Percentiles rank a stretch among this genome's conserved stretches.
phyloP scores from a whole-genome alignment of 1,140 invertebrate genomes.

The Rhyzopertha dominica region DNA sequence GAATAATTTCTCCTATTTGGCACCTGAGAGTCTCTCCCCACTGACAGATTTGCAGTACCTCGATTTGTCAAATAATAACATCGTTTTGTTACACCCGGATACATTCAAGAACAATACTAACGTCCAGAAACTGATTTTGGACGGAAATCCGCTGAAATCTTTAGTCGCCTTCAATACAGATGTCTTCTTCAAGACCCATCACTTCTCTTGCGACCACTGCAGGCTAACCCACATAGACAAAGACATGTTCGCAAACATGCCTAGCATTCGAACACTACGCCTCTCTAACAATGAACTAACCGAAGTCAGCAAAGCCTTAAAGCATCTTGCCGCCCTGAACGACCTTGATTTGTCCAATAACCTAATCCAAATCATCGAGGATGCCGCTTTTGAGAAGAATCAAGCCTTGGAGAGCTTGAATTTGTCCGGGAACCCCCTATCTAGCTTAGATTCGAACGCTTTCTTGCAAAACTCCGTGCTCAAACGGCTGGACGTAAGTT shows the following conservation, averaged over 20 bases:
- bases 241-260: conserved; percentile 25
- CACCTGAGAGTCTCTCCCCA: conserved; percentile 21
- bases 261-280: conserved; percentile 26
- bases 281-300: conserved; percentile 32
- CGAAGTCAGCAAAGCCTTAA: conserved; percentile 46
- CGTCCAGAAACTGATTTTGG: conserved; percentile 32
- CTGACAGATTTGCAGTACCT: conserved; percentile 32
- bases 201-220: conserved; percentile 39
- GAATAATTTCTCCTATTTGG: conserved; percentile 31
- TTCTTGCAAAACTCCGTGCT: conserved; percentile 56
- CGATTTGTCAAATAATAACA: conserved; percentile 36
- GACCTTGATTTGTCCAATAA: conserved; percentile 68
- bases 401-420: conserved; percentile 58
- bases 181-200: conserved; percentile 24
- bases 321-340: conserved; percentile 45
- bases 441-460: conserved; percentile 57
- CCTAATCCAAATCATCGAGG: conserved; percentile 52
- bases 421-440: conserved; percentile 65
- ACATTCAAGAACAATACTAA: conserved; percentile 29
- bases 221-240: conserved; percentile 23
- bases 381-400: conserved; percentile 57
- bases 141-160: conserved; percentile 33
- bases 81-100: conserved; percentile 28
- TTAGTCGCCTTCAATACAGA: conserved; percentile 33
- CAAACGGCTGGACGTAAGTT: conserved; percentile 59